Evolutionary conservation across 2,797 vertebrate species (phyloP).

Genomic region (Ctenopoma kingsleyae): DNA sequence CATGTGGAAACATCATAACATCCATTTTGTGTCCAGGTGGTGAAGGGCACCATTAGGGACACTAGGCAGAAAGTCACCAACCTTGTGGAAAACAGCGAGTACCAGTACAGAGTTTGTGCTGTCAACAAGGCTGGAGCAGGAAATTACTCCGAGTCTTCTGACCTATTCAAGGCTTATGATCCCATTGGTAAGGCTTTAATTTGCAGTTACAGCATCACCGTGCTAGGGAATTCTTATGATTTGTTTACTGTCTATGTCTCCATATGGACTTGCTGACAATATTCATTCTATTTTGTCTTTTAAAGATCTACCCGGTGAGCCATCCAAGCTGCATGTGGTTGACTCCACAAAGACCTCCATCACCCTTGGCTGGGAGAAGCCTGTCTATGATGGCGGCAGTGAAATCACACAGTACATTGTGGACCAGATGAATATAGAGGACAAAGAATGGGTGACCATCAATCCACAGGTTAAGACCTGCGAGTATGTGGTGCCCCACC

Average conservation of each 20-base stretch:
- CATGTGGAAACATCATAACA: neutral
- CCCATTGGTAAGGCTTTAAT: slow-evolving; percentile 89
- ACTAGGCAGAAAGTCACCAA: slow-evolving; percentile 95
- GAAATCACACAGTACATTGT: slow-evolving; percentile 91
- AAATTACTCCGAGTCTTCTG: slow-evolving; percentile 92
- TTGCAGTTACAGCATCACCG: neutral
- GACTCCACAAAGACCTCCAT: slow-evolving; percentile 98
- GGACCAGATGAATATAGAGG: slow-evolving; percentile 90
- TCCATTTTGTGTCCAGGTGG: slow-evolving; percentile 76
- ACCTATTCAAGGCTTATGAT: slow-evolving; percentile 94
- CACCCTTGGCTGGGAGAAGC: slow-evolving; percentile 95
- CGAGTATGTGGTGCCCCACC: slow-evolving; percentile 94
- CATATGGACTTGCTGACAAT: neutral
- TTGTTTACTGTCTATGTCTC: neutral
- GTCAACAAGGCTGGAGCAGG: slow-evolving; percentile 96
- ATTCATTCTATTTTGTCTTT: slow-evolving; percentile 38
- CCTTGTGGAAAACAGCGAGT: slow-evolving; percentile 92
- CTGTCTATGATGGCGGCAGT: slow-evolving; percentile 96
- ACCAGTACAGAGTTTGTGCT: slow-evolving; percentile 95
- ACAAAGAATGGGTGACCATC: slow-evolving; percentile 92
- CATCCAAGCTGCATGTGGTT: slow-evolving; percentile 92
- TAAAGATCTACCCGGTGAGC: slow-evolving; percentile 94
- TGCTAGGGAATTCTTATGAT: neutral
- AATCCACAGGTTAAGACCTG: slow-evolving; percentile 94
- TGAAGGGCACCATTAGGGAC: slow-evolving; percentile 96